phyloP scores from a whole-genome alignment of 2,888 invertebrate species.

The Phasia obesa region DNA sequence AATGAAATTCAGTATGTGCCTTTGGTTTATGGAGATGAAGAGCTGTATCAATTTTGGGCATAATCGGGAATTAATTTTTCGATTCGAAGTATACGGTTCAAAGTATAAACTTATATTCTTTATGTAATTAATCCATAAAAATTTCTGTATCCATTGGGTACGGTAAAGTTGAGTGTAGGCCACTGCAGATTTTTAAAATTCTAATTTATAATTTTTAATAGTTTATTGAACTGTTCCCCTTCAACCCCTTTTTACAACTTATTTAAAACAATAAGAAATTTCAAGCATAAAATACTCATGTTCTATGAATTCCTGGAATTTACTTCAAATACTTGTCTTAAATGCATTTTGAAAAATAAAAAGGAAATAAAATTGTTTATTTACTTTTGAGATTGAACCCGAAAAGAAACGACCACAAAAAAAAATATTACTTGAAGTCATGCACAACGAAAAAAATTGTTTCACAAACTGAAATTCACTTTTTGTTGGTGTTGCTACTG shows the following conservation, averaged over 20 bases:
- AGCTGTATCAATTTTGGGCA: too few relatives aligned
- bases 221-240: conserved; percentile 32
- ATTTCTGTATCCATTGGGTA: too few relatives aligned
- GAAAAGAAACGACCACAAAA: conserved; percentile 11
- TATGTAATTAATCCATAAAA: too few relatives aligned
- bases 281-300: conserved; percentile 36
- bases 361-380: conserved; percentile 42
- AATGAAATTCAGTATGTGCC: too few relatives aligned
- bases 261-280: conserved; percentile 1
- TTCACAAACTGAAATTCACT: conserved; percentile 21
- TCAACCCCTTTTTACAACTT: not conserved
- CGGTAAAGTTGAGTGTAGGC: too few relatives aligned
- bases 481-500: not conserved
- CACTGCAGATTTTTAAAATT: too few relatives aligned
- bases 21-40: too few relatives aligned
- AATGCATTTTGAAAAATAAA: conserved; percentile 31
- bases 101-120: too few relatives aligned
- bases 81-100: too few relatives aligned
- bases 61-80: too few relatives aligned
- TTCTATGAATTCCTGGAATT: conserved; percentile 41
- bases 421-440: conserved; percentile 32
- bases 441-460: conserved; percentile 29
- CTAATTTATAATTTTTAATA: not conserved
- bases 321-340: conserved; percentile 14
- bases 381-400: conserved; percentile 40